These are phyloP conservation scores for Drosophila serrata DNA, from an alignment of 1,140 invertebrate genomes.

Conservation along the genomic window DNA sequence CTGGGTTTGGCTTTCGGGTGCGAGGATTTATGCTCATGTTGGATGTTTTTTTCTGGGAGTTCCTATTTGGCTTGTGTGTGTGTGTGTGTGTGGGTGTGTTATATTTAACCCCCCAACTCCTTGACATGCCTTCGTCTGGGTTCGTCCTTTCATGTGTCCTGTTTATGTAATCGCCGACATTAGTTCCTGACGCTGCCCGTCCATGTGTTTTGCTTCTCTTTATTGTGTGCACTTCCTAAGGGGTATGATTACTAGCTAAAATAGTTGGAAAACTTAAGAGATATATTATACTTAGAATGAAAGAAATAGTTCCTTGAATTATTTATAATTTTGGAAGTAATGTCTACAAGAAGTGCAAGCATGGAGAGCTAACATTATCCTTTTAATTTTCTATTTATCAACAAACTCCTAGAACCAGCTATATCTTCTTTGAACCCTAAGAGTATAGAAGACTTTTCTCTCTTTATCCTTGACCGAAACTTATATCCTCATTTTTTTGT, in stretches of 20 bases:
- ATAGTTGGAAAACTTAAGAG: not conserved
- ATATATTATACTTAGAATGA: not conserved
- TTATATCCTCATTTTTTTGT: slow-evolving; percentile 8
- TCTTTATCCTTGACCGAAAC: not conserved
- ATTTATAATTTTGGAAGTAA: accelerated
- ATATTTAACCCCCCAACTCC: not conserved
- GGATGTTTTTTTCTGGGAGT: slow-evolving; percentile 63
- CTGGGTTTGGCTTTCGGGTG: slow-evolving; percentile 59
- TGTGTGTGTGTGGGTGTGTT: slow-evolving; percentile 74
- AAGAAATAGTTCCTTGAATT: not conserved
- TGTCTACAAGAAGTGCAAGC: no score
- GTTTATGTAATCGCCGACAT: slow-evolving; percentile 83
- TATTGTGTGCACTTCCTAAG: slow-evolving; percentile 49
- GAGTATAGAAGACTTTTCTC: not conserved
- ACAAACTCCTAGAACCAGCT: not conserved
- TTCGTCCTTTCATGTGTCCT: slow-evolving; percentile 78
- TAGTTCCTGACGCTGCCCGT: slow-evolving; percentile 62
- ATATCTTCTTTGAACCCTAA: not conserved
- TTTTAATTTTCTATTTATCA: no score
- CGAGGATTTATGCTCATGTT: slow-evolving; percentile 76
- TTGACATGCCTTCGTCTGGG: slow-evolving; percentile 19
- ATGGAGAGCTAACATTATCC: no score
- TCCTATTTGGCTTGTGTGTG: slow-evolving; percentile 75
- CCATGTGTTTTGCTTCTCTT: slow-evolving; percentile 43
- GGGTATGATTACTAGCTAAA: slow-evolving; percentile 1